Percentiles rank a stretch among this genome's conserved stretches.
Evolutionary conservation across 2,888 invertebrate genomes (phyloP).

Genomic region (Drosophila paracracens): DNA sequence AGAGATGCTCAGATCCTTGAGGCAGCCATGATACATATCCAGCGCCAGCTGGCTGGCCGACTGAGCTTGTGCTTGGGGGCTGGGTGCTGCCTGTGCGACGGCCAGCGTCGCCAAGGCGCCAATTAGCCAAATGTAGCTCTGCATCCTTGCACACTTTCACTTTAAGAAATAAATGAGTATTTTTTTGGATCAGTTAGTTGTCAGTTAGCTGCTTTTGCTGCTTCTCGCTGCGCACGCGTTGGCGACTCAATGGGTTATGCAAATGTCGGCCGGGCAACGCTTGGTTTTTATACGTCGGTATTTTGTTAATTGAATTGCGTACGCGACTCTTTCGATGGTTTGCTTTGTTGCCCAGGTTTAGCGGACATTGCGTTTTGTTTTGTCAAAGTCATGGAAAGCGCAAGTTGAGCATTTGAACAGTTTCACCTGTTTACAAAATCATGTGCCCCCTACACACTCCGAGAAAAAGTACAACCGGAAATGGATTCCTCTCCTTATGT

Average conservation of each 20-base stretch:
- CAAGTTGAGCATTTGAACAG: constrained; percentile 60
- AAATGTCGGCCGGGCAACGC: constrained; percentile 77
- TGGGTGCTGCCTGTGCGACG: constrained; percentile 50
- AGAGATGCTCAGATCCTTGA: constrained; percentile 89
- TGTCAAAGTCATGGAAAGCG: constrained; percentile 73
- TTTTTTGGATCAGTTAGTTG: background rate
- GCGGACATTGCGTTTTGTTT: constrained; percentile 54
- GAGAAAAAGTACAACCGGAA: constrained; percentile 1
- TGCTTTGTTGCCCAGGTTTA: constrained; percentile 60
- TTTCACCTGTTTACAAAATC: constrained; percentile 61
- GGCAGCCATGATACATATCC: constrained; percentile 89
- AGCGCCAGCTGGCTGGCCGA: constrained; percentile 88
- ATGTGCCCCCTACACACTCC: background rate
- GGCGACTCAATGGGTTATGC: constrained; percentile 84
- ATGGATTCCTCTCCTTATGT: background rate
- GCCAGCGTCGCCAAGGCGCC: constrained; percentile 70
- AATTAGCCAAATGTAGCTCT: constrained; percentile 64
- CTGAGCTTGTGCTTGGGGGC: constrained; percentile 85
- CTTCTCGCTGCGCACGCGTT: constrained; percentile 68
- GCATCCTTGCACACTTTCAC: constrained; percentile 72
- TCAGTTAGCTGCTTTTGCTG: constrained; percentile 9
- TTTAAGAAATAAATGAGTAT: background rate
- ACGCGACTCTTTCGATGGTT: constrained; percentile 45
- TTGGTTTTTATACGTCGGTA: constrained; percentile 85
- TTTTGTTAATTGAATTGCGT: constrained; percentile 80